Evolutionary conservation across 2,113 vertebrate genomes (phyloP), one percentile per base, ranked within the genome.

Genomic region (Ptilorrhoa leucosticta): DNA sequence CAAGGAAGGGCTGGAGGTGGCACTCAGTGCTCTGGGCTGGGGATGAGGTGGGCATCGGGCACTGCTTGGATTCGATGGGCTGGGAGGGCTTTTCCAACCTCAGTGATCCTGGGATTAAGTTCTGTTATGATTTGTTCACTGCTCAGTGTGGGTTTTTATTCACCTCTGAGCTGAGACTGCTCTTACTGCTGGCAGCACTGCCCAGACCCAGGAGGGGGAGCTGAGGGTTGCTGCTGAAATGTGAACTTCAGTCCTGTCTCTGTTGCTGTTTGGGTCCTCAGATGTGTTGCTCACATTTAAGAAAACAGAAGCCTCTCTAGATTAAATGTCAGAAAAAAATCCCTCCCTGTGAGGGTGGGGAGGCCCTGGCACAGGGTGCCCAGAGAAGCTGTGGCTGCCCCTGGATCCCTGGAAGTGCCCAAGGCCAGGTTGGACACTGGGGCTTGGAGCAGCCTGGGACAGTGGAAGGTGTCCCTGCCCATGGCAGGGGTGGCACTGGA

Each of bases 311-410:
- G 24, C 44, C 11, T 57, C 10, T 58, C 16, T 44, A n/a, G 8
- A n/a, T 50, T 37, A 24, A 3, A 33, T 58, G 30, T 9, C 28
- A n/a, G 44, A 3, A 44, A 64, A 54, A 23, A 58, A 21, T 20
- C 9, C 3, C 1, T 56, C 19, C 12, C 23, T 37, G 15, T 0
- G 22, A 81, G 51, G 33, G 18, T 72, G 66, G 4, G 15, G 0
- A 57, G 20, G 37, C 12, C 40, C 48, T 88, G 76, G 85, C 57
- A 48, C n/a, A 70, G 47, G 45, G 28, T 33, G 28, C 45, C 33
- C 54, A 47, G 23, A 63, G 64, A 3, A 63, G 48, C 56, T 79
- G 65, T 0, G 75, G 48, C 40, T 63, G 66, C 7, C 51, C 68
- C 44, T 84, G 69, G 10, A 30, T 73, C 68, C 44, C 78, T 68